Conservation (phyloP, 1,140 invertebrate species). For the Lutraria rhynchaena region DNA sequence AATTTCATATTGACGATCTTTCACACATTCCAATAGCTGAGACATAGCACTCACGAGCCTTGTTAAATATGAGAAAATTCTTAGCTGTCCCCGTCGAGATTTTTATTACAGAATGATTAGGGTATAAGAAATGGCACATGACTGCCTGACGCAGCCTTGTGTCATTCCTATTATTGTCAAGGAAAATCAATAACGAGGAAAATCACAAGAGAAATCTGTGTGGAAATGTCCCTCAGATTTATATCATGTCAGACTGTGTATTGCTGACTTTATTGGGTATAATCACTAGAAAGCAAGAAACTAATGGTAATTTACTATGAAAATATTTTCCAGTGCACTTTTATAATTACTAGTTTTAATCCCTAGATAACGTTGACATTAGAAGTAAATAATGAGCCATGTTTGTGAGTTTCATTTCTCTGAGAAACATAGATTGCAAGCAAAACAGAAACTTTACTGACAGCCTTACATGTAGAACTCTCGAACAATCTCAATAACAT, state of each 20-base stretch:
- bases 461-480: too few relatives aligned
- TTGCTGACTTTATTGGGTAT: slow-evolving; percentile 8
- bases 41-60: slow-evolving; percentile 22
- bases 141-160: slow-evolving; percentile 7
- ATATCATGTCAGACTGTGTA: slow-evolving; percentile 12
- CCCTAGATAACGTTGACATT: too few relatives aligned
- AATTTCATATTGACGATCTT: too few relatives aligned
- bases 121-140: slow-evolving; percentile 25
- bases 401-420: too few relatives aligned
- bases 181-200: slow-evolving; percentile 18
- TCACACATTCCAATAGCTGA: too few relatives aligned
- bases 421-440: too few relatives aligned
- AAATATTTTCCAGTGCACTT: background rate
- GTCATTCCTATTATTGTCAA: slow-evolving; percentile 31
- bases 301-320: slow-evolving; percentile 8
- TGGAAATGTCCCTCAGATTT: slow-evolving; percentile 39
- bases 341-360: background rate
- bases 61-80: slow-evolving; percentile 42
- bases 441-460: too few relatives aligned
- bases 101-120: slow-evolving; percentile 27
- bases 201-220: slow-evolving; percentile 28
- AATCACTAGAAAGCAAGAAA: slow-evolving; percentile 13
- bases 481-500: too few relatives aligned
- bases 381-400: too few relatives aligned
- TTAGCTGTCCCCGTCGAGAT: slow-evolving; percentile 12